Base-by-base conservation (phyloP, 2,113 vertebrate species). In the Hystrix cristata region DNA sequence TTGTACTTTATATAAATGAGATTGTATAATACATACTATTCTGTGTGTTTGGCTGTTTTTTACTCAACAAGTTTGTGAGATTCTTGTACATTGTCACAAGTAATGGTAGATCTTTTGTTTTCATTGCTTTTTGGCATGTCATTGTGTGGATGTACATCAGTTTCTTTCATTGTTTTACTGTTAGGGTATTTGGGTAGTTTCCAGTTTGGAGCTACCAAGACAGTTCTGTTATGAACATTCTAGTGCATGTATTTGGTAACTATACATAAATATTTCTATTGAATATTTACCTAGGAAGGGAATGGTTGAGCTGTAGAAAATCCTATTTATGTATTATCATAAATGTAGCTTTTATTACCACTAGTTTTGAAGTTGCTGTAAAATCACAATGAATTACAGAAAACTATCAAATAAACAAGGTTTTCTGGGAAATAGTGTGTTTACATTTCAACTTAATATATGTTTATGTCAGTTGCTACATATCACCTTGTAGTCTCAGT, bases 381-480 rank as follows among this genome's bases (percentile, higher is more conserved):
- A 80, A 95, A 95, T 95, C 82, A 80, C 18, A 79, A 53, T 46
- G 53, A 93, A 65, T 7, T 79, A 79, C 5, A 46, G 34, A 93
- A 92, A 53, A 78, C 23, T 69, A 38, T 57, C 81, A 55, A 13
- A 59, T 67, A 76, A 91, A 34, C 13, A 87, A 71, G 34, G 62
- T n/a, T 79, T 82, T 25, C 27, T 67, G 34, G 72, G 19, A 81
- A 82, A 93, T 55, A 95, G 53, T 25, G 48, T 48, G 10, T 83
- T 74, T 55, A 86, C 11, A 57, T 95, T 97, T 95, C 27, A 14
- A 65, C 80, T 87, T 93, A 93, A 23, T 60, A n/a, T 23, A 34
- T 82, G 25, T 1, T 93, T 62, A n/a, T 5, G 19, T 72, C 93
- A 43, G 60, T 79, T 95, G 51, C 27, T 86, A 69, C 23, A 57